Evolutionary conservation across 2,797 vertebrate genomes (phyloP).

Genomic region (Tauraco hartlaubi): DNA sequence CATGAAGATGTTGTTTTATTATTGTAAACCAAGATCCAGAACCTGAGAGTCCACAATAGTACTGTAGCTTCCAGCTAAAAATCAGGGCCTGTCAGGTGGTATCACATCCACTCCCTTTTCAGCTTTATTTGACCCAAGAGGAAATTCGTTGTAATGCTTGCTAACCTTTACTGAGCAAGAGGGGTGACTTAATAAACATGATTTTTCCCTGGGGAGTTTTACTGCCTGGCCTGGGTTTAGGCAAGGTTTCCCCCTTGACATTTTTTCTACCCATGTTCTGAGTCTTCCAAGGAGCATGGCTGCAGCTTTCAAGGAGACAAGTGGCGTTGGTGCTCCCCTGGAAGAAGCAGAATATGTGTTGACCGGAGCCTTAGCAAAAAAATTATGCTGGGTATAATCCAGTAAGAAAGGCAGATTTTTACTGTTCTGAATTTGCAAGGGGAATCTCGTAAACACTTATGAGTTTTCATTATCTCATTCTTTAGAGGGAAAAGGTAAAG

Average conservation of each 20-base stretch:
- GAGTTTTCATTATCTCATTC: background rate
- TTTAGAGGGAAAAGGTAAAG: conserved; percentile 38
- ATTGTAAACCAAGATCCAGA: background rate
- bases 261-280: conserved; percentile 51
- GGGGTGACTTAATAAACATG: conserved; percentile 13
- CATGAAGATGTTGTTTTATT: background rate
- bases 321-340: background rate
- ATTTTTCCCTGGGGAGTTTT: conserved; percentile 35
- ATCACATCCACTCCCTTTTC: conserved; percentile 4
- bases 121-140: conserved; percentile 41
- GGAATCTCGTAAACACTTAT: conserved; percentile 21
- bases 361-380: conserved; percentile 35
- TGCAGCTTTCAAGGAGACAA: conserved; percentile 5
- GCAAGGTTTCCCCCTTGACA: conserved; percentile 49
- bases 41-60: background rate
- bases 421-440: conserved; percentile 30
- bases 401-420: conserved; percentile 58
- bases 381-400: background rate
- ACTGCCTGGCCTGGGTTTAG: conserved; percentile 28
- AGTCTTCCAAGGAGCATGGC: conserved; percentile 49
- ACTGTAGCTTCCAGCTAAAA: conserved; percentile 9
- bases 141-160: conserved; percentile 26
- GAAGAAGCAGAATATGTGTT: conserved; percentile 44
- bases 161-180: conserved; percentile 57
- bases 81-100: conserved; percentile 33